Evolutionary conservation across 2,888 invertebrate genomes (phyloP).

Genomic region (Drosophila nr. fundita): DNA sequence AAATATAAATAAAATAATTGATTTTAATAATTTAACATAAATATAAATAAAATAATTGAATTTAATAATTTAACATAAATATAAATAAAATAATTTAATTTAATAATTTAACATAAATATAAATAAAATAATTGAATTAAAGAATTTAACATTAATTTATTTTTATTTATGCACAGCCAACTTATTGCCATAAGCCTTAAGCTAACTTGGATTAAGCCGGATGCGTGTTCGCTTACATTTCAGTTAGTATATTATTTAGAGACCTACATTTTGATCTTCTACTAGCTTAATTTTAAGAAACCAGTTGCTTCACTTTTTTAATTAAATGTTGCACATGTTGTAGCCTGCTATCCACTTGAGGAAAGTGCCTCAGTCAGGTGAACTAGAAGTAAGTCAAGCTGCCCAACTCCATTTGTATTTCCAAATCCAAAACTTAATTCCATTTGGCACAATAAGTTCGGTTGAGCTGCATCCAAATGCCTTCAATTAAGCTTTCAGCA

Average conservation of each 20-base stretch:
- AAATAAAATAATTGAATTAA: no score
- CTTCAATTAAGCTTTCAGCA: conserved; percentile 65
- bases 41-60: no score
- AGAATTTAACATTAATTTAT: no score
- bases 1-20: no score
- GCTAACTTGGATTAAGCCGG: neutral
- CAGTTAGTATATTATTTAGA: neutral
- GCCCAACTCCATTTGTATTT: neutral
- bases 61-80: no score
- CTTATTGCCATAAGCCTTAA: no score
- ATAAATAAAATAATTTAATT: no score
- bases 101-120: no score
- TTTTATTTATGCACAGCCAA: no score
- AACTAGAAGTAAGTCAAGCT: neutral
- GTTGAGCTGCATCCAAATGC: conserved; percentile 60
- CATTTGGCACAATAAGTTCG: conserved; percentile 53
- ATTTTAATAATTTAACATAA: no score
- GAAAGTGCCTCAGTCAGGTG: neutral
- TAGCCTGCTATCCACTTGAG: neutral
- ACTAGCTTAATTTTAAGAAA: neutral
- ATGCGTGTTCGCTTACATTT: neutral
- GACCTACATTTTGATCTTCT: neutral
- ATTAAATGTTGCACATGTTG: neutral
- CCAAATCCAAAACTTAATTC: conserved; percentile 22
- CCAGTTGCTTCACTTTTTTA: neutral